Conservation (phyloP, 2,113 vertebrate genomes). For the Dicrurus megarhynchus region DNA sequence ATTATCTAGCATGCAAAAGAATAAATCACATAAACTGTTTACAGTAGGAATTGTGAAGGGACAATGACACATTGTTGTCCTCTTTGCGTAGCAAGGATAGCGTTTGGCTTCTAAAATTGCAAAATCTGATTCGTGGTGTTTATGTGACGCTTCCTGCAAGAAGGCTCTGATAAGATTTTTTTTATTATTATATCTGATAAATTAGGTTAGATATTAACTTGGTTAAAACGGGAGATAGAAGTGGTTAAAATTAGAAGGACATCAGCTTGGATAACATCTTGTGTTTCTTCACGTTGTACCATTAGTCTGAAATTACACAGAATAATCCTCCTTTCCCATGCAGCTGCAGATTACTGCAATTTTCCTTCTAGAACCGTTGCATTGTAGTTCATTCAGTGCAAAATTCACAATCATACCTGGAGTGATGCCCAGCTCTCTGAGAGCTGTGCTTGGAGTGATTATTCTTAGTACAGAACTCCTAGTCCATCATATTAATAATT, state of each 20-base stretch:
- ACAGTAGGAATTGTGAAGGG: conserved; percentile 48
- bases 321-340: background rate
- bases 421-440: background rate
- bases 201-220: conserved; percentile 14
- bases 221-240: background rate
- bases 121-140: background rate
- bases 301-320: background rate
- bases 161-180: background rate
- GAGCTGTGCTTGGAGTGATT: background rate
- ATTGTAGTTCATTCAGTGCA: background rate
- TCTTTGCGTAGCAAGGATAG: background rate
- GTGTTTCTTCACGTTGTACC: background rate
- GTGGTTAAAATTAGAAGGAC: conserved; percentile 27
- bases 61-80: conserved; percentile 31
- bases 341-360: background rate
- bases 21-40: conserved; percentile 67
- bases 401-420: background rate
- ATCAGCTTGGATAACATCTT: background rate
- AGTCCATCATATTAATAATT: background rate
- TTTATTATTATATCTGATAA: background rate
- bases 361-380: background rate
- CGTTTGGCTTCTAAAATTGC: background rate
- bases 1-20: conserved; percentile 53
- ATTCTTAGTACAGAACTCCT: background rate
- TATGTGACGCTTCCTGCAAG: conserved; percentile 27